Base-by-base conservation (phyloP, 2,113 vertebrate genomes). In the Anarhynchus alexandrinus region DNA sequence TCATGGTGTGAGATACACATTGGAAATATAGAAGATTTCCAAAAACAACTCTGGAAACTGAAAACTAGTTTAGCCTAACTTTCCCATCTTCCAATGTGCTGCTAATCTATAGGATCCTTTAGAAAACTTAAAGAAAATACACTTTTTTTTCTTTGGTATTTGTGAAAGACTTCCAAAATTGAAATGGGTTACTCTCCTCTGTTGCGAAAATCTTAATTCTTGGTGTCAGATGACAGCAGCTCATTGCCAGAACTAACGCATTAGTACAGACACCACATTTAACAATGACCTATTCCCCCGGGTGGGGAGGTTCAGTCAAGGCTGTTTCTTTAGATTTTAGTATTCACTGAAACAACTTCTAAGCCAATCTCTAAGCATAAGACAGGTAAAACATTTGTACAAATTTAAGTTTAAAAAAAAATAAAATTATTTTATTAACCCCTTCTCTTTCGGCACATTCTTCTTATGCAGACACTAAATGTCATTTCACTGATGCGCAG, bases 401-500 rank as follows among this genome's bases (percentile, higher is more conserved):
- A 86, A 54, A 38, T 14, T 5, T 23, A 67, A 58, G 19, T 30
- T 67, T 12, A 0, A 11, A 58, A 62, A 55, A 79, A 49, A 22
- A 18, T 20, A 49, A 19, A 19, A 12, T 20, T 36, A 40, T 3
- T 40, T n/a, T 58, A 65, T 65, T 71, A 84, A 54, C 4, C 3
- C 27, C 26, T 86, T 67, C 20, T 77, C n/a, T 81, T 36, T 21
- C 49, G 36, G 25, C 34, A 80, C 2, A 19, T 73, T 84, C 92
- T 94, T 58, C 38, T 72, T 64, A 72, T 3, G 12, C 84, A 80
- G 43, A 58, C 15, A 38, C 9, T 74, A 49, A 92, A 67, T 8
- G 22, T 16, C 14, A 76, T 25, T 81, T 66, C 47, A 74, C 38
- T 34, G 34, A 71, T 36, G 25, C 0, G 0, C 30, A n/a, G 36